A percentile compares a stretch with the other conserved stretches of the same genome.
phyloP scores from a whole-genome alignment of 2,888 invertebrate genomes.

The Rotaria sp. region DNA sequence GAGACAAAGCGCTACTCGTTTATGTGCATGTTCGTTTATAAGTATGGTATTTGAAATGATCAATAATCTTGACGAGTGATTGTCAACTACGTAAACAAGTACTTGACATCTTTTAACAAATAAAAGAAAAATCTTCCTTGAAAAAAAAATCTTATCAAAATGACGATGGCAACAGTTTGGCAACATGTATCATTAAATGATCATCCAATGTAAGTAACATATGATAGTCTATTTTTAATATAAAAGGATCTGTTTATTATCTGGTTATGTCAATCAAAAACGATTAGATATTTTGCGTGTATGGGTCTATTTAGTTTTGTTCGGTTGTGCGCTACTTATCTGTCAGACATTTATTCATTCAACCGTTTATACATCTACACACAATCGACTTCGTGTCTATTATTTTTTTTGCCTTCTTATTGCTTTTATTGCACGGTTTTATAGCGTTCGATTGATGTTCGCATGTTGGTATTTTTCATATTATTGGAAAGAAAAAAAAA shows the following conservation, averaged over 20 bases:
- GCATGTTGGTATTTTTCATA: not conserved
- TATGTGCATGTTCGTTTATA: not conserved
- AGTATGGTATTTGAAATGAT: not conserved
- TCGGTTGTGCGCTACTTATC: not conserved
- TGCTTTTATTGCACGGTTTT: not conserved
- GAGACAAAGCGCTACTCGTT: not conserved
- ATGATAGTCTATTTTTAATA: not conserved
- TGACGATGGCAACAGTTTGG: slow-evolving; percentile 29
- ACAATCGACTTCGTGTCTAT: not conserved
- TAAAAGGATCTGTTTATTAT: not conserved
- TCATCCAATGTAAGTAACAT: slow-evolving; percentile 5
- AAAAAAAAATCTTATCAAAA: not conserved
- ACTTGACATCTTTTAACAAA: not conserved
- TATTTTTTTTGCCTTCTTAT: not conserved
- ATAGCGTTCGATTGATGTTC: not conserved
- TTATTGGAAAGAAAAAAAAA: not conserved
- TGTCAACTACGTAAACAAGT: not conserved
- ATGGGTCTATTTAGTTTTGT: not conserved
- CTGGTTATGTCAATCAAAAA: not conserved
- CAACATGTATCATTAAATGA: slow-evolving; percentile 7
- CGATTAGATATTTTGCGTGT: not conserved
- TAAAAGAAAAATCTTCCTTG: not conserved
- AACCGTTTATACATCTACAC: no score
- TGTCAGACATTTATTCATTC: not conserved
- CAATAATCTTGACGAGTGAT: not conserved